Base-by-base conservation (phyloP, 2,113 vertebrate genomes). In the Holacanthus passer region DNA sequence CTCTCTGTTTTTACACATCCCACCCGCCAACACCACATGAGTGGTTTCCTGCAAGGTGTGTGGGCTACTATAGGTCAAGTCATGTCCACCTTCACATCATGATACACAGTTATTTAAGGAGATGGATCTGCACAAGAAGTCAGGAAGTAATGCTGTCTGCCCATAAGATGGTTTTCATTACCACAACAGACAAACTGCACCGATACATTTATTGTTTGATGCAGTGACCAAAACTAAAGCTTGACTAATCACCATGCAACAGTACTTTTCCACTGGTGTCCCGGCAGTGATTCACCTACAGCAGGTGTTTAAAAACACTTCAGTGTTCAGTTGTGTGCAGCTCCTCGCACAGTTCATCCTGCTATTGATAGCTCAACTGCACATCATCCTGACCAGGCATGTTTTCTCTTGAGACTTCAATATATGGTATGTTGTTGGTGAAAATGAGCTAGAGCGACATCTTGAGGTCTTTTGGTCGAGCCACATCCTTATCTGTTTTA, bases 51-150 rank as follows among this genome's bases (percentile, higher is more conserved):
- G 55, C 6, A 16, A 19, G 16, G 37, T 60, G 29, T 75, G 41
- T 77, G 32, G 31, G 24, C 7, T 65, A 32, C n/a, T n/a, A 13
- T 20, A 41, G 59, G 81, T 58, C 35, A 77, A 65, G 60, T 7
- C 66, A 65, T 39, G 47, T 58, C 41, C 50, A 56, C 8, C 5
- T 52, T 63, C 17, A 52, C 32, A 74, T 41, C 24, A 52, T 52
- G 22, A 39, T 10, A 50, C 41, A 56, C 10, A 31, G 27, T 45
- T 58, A 72, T 73, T 72, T 59, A 31, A 60, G 48, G 29, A 73
- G 43, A 48, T 48, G 29, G 22, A 60, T 60, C 8, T 73, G 56
- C 22, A 32, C 27, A 20, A 29, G 11, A 13, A 19, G 48, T 17
- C 66, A 9, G 12, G 66, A 48, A 39, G 5, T 48, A 5, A 13